Conservation (phyloP, 2,888 invertebrate genomes). For the Nudaria mundana region DNA sequence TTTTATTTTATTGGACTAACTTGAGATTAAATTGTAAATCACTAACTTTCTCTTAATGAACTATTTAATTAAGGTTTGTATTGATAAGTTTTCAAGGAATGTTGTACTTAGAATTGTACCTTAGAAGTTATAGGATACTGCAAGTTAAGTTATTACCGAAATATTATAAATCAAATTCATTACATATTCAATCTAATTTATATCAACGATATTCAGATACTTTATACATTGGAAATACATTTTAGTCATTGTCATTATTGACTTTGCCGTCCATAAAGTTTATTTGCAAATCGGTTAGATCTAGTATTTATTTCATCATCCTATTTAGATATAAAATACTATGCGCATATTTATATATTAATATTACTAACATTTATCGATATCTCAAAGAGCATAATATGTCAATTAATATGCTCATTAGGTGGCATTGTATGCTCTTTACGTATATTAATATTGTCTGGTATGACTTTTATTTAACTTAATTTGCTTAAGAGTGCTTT, state of each 20-base stretch:
- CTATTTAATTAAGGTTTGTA: conserved; percentile 9
- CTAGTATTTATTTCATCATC: conserved; percentile 47
- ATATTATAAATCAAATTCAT: conserved; percentile 31
- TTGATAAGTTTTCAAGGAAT: conserved; percentile 7
- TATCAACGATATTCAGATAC: conserved; percentile 6
- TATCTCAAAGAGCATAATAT: conserved; percentile 12
- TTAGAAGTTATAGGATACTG: conserved; percentile 4
- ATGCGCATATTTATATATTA: conserved; percentile 43
- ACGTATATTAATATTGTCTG: conserved; percentile 61
- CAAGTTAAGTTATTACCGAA: conserved; percentile 10
- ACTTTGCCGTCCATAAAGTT: conserved; percentile 75
- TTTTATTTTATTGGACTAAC: conserved; percentile 18
- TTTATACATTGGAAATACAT: conserved; percentile 26
- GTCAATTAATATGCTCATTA: no score
- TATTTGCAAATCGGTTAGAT: conserved; percentile 60
- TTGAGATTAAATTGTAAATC: conserved; percentile 11
- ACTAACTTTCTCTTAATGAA: conserved; percentile 7
- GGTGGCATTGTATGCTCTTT: conserved; percentile 50
- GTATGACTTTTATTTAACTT: no score
- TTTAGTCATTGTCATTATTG: conserved; percentile 43
- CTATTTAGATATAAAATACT: conserved; percentile 40
- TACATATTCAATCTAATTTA: conserved; percentile 23
- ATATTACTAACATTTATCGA: conserved; percentile 30
- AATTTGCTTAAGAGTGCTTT: conserved; percentile 52
- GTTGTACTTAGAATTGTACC: conserved; percentile 9